Base-by-base conservation (phyloP, 2,113 vertebrate species). In the Amblyornis subalaris region DNA sequence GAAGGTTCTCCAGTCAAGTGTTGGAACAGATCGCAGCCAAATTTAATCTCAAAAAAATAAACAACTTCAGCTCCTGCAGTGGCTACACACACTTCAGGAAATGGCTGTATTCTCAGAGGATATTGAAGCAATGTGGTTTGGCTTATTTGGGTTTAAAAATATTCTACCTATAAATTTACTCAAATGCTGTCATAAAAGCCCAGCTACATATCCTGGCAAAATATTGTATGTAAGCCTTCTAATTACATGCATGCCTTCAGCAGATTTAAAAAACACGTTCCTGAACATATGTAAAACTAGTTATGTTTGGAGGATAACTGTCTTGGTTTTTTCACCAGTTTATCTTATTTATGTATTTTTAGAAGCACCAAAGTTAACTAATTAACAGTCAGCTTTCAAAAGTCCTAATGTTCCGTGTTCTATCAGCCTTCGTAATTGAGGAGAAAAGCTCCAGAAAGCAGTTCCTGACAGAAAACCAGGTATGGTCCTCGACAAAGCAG, bases 11-110 rank as follows among this genome's bases (percentile, higher is more conserved):
- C 22, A 75, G 81, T 6, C 26, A 90, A 94, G 70, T 22, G 81
- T 6, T 72, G 73, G 77, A 91, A 81, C 1, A 6, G 58, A 85
- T 69, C 1, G 0, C 71, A 85, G 95, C 82, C 90, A 94, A 83
- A 85, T 83, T 80, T 88, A 50, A 92, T 88, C 88, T 88, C 88
- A 80, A 77, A 90, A 74, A 95, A 96, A 95, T 54, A 96, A 94
- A 95, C 88, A 93, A 84, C 82, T 90, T 60, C 92, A 93, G 88
- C 79, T 93, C 92, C 92, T 2, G 8, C 10, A 24, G 95, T 55
- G 89, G 89, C 85, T 91, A 35, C 47, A 79, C 44, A 53, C 85
- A 51, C 88, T 93, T 90, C 74, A 89, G 94, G 88, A 95, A 96
- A 76, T 6, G 48, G 82, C 71, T 88, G 67, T 85, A 66, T 93